phyloP scores from a whole-genome alignment of 2,888 invertebrate species.

The Trichogramma dendrolimi region DNA sequence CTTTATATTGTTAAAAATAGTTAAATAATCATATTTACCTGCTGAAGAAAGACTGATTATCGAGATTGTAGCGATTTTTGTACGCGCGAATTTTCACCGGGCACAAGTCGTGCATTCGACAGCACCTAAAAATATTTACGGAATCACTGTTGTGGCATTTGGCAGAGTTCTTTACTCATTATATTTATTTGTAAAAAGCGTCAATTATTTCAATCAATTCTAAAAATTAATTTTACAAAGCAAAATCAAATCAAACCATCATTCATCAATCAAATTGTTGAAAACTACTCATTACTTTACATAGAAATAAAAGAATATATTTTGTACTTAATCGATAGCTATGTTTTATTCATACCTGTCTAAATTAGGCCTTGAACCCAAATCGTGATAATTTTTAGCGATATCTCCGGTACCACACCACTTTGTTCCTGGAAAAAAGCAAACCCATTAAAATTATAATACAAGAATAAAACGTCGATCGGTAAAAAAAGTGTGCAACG shows the following conservation, averaged over 20 bases:
- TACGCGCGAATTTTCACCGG: constrained; percentile 74
- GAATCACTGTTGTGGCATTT: too few relatives aligned
- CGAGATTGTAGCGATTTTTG: constrained; percentile 72
- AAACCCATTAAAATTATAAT: not conserved
- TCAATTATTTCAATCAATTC: too few relatives aligned
- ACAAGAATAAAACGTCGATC: not conserved
- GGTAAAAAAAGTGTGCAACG: not conserved
- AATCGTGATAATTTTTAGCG: constrained; percentile 76
- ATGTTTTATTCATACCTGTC: constrained; percentile 39
- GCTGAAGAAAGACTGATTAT: constrained; percentile 79
- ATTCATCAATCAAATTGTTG: too few relatives aligned
- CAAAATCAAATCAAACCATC: too few relatives aligned
- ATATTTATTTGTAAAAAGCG: too few relatives aligned
- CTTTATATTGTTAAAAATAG: not conserved
- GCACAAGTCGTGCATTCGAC: constrained; percentile 86
- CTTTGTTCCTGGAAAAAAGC: constrained; percentile 67
- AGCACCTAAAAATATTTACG: constrained; percentile 58
- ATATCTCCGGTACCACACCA: constrained; percentile 92
- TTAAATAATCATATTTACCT: constrained; percentile 55
- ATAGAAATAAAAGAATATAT: too few relatives aligned
- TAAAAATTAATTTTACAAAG: too few relatives aligned
- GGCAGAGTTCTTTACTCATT: too few relatives aligned
- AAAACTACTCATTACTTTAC: too few relatives aligned
- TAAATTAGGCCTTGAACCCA: constrained; percentile 64
- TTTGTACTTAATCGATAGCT: too few relatives aligned